Evolutionary conservation across 1,140 invertebrate genomes (phyloP).

Genomic region (Drosophila nannoptera): DNA sequence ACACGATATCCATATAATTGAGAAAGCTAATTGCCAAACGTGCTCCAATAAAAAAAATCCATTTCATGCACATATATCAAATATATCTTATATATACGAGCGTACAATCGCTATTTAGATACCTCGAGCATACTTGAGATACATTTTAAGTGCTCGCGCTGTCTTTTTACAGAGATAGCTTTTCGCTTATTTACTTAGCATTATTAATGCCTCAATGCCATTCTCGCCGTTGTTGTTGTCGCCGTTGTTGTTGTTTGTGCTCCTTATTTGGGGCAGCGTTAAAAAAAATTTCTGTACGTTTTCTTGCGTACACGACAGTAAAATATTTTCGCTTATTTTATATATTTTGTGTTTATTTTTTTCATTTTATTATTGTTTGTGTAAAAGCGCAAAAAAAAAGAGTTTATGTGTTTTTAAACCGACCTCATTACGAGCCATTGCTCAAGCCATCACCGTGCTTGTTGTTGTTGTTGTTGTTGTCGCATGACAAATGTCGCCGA

Average conservation of each 20-base stretch:
- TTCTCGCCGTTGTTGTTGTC: slow-evolving; percentile 8
- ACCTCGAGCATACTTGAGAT: slow-evolving; percentile 10
- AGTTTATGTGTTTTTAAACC: slow-evolving; percentile 42
- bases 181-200: slow-evolving; percentile 37
- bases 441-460: background rate
- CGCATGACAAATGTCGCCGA: slow-evolving; percentile 12
- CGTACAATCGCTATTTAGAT: background rate
- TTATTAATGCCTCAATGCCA: slow-evolving; percentile 26
- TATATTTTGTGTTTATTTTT: slow-evolving; percentile 14
- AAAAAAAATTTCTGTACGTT: slow-evolving; percentile 27
- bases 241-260: slow-evolving; percentile 12
- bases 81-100: background rate
- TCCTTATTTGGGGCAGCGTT: slow-evolving; percentile 33
- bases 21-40: no score
- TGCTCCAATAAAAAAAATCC: no score
- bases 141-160: slow-evolving; percentile 13
- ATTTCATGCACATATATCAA: background rate
- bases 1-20: no score
- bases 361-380: slow-evolving; percentile 36
- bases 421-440: slow-evolving; percentile 34
- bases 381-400: slow-evolving; percentile 26
- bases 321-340: slow-evolving; percentile 34
- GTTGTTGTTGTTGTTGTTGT: background rate
- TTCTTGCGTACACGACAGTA: slow-evolving; percentile 41
- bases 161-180: slow-evolving; percentile 19